phyloP scores from a whole-genome alignment of 2,888 invertebrate species.

The Electrophaes corylata region DNA sequence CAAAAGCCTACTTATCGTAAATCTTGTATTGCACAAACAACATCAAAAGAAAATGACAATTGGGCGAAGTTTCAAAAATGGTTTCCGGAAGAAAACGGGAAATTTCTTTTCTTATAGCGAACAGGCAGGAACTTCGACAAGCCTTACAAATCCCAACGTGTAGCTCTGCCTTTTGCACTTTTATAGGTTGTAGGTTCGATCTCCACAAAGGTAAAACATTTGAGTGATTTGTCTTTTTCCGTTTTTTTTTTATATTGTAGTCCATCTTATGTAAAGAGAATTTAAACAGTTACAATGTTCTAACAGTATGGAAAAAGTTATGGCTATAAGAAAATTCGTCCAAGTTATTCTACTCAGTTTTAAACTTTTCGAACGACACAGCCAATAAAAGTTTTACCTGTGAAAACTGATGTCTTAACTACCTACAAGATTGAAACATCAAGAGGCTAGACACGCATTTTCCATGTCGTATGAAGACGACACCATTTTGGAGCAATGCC shows the following conservation, averaged over 20 bases:
- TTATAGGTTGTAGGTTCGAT: too few relatives aligned
- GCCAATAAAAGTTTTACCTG: slow-evolving; percentile 10
- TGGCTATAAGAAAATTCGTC: background rate
- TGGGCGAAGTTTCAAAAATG: background rate
- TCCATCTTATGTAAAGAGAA: background rate
- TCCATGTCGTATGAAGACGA: slow-evolving; percentile 33
- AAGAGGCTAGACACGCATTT: slow-evolving; percentile 34
- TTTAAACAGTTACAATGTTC: background rate
- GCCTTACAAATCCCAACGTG: too few relatives aligned
- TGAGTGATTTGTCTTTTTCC: too few relatives aligned
- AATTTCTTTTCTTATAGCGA: too few relatives aligned
- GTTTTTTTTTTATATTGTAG: too few relatives aligned
- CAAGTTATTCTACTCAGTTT: background rate
- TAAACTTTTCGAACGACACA: slow-evolving; percentile 9
- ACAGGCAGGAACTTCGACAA: too few relatives aligned
- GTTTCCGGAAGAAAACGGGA: too few relatives aligned
- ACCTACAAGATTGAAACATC: slow-evolving; percentile 35
- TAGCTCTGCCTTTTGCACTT: too few relatives aligned
- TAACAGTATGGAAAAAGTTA: background rate
- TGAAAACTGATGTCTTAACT: slow-evolving; percentile 15
- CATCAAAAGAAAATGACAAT: background rate
- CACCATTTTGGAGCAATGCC: slow-evolving; percentile 39
- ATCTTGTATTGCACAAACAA: background rate
- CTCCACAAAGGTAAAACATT: too few relatives aligned
- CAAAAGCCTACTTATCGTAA: slow-evolving; percentile 1